Percentiles rank a stretch among this genome's conserved stretches.
Evolutionary conservation across 2,888 invertebrate genomes (phyloP).

Genomic region (Pristionchus maxplancki): DNA sequence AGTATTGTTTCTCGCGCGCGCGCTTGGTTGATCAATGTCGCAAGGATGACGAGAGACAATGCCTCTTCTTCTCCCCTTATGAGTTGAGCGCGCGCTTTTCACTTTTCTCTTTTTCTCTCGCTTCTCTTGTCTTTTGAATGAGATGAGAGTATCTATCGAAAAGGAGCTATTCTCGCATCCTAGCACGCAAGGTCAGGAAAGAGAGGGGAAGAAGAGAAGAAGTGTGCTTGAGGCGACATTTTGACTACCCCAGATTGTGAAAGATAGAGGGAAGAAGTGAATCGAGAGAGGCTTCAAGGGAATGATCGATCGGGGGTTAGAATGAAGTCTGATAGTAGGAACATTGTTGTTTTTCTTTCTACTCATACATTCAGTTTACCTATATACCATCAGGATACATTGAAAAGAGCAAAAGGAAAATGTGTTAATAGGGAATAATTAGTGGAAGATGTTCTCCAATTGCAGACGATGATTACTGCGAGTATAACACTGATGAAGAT

Average conservation of each 20-base stretch:
- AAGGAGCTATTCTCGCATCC: slow-evolving; percentile 16
- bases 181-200: slow-evolving; percentile 39
- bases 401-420: no score
- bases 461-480: slow-evolving; percentile 64
- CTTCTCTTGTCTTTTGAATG: not conserved
- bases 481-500: slow-evolving; percentile 65
- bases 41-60: slow-evolving; percentile 9
- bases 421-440: no score
- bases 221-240: slow-evolving; percentile 4
- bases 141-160: not conserved
- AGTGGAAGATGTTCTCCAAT: no score
- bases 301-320: not conserved
- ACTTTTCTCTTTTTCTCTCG: slow-evolving; percentile 4
- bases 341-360: no score
- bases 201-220: not conserved
- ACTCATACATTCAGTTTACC: no score
- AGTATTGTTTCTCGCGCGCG: not conserved
- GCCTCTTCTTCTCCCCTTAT: slow-evolving; percentile 14
- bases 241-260: slow-evolving; percentile 32
- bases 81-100: slow-evolving; percentile 17
- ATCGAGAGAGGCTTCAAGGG: not conserved
- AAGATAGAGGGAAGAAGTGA: not conserved
- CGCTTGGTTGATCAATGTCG: not conserved
- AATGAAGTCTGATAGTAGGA: no score
- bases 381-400: no score